Conservation (phyloP, 1,140 invertebrate species). For the Temnothorax longispinosus region DNA sequence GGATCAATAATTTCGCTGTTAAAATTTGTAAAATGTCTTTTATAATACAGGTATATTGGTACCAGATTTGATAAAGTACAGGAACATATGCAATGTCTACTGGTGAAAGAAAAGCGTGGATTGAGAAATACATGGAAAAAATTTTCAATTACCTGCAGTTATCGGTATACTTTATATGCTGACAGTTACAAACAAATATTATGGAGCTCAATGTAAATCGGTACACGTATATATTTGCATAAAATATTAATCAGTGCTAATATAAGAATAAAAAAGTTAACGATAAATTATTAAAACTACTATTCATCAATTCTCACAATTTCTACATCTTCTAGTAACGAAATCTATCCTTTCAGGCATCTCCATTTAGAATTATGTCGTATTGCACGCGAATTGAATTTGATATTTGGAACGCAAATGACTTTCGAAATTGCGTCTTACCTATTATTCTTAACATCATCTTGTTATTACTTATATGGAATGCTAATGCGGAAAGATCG, state of each 20-base stretch:
- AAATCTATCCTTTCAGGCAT: not conserved
- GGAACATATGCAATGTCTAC: not conserved
- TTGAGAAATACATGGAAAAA: not conserved
- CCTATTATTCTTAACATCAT: not conserved
- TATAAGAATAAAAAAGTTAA: too few relatives aligned
- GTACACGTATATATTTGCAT: not conserved
- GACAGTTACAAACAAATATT: not conserved
- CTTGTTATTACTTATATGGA: not conserved
- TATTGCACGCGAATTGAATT: slow-evolving; percentile 11
- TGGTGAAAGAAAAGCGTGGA: not conserved
- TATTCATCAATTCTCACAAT: not conserved
- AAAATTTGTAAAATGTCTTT: not conserved
- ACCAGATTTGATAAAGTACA: slow-evolving; percentile 27
- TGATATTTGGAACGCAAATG: slow-evolving; percentile 8
- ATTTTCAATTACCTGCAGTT: not conserved
- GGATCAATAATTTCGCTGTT: too few relatives aligned
- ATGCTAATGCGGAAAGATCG: too few relatives aligned
- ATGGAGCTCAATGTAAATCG: slow-evolving; percentile 19
- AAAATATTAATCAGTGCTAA: too few relatives aligned
- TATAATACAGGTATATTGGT: not conserved
- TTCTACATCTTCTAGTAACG: too few relatives aligned
- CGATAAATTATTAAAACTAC: not conserved
- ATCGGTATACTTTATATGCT: not conserved
- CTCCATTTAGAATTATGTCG: slow-evolving; percentile 9
- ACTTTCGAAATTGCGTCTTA: not conserved